Evolutionary conservation across 2,797 vertebrate species (phyloP).

Genomic region (Sylvilagus floridanus): DNA sequence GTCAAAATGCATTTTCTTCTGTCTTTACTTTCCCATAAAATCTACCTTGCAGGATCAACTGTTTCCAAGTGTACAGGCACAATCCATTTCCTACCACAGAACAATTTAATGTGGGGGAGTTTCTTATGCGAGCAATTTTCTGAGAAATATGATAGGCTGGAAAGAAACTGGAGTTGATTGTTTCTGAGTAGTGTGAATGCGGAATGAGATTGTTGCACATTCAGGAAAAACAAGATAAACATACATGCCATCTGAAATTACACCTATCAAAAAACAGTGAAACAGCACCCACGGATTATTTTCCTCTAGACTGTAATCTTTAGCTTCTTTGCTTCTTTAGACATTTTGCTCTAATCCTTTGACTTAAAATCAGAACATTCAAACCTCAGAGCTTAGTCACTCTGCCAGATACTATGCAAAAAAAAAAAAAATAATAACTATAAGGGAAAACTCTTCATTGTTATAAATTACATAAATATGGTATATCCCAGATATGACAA

Average conservation of each 20-base stretch:
- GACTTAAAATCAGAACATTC: constrained; percentile 56
- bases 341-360: constrained; percentile 41
- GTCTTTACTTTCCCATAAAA: constrained; percentile 37
- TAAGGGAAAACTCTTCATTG: neutral
- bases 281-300: neutral
- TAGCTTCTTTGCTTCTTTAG: constrained; percentile 48
- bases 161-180: constrained; percentile 30
- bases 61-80: neutral
- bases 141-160: constrained; percentile 60
- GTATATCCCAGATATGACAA: neutral
- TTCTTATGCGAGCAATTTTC: constrained; percentile 39
- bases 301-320: neutral
- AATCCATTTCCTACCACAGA: constrained; percentile 45
- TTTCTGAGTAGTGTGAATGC: constrained; percentile 67
- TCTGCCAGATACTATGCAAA: neutral
- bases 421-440: constrained; percentile 52
- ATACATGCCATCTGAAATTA: constrained; percentile 69
- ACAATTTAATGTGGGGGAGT: constrained; percentile 40
- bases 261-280: constrained; percentile 58
- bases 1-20: constrained; percentile 51
- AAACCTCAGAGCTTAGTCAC: constrained; percentile 16
- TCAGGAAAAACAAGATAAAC: constrained; percentile 61
- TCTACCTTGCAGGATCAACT: constrained; percentile 9
- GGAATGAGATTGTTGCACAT: neutral
- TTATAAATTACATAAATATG: constrained; percentile 58